Base-by-base conservation (phyloP, 2,113 vertebrate species). In the Desmodus rotundus region DNA sequence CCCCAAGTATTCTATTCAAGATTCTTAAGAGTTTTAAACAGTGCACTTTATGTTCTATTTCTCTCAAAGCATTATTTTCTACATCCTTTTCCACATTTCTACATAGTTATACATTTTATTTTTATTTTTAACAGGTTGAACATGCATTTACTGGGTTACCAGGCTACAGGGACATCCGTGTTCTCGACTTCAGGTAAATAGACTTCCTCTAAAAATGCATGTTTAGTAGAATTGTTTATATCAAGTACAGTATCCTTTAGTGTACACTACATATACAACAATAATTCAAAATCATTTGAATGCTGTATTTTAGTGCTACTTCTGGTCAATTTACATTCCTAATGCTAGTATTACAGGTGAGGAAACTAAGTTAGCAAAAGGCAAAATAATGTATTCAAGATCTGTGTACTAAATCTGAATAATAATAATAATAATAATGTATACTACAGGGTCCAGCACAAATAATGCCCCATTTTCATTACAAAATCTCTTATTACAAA, bases 131-230 rank as follows among this genome's bases (percentile, higher is more conserved):
- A 96, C 97, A 99, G 99, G 99, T 99, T 61, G 98, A 99, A 97
- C 98, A 98, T 3, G 98, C 99, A 89, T 99, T 99, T 98, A 96
- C 98, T 97, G 98, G 97, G 50, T 98, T 99, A 54, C 99, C 99
- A 86, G 99, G 99, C 94, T 99, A 99, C 94, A 99, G 99, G 96
- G 98, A 93, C 84, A 98, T 99, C 47, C 98, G 96, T 67, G 97
- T 99, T 58, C 96, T 99, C 94, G 98, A 99, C 96, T 99, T 99
- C 98, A 99, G 99, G 99, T 99, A 98, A 98, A 98, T 97, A 65
- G 31, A 96, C 63, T 58, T 80, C 15, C 13, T 84, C 22, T 65
- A 87, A 80, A 83, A 87, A 72, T 73, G 6, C n/a, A 14, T 38
- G 28, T 19, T 47, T 17, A 22, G 5, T 72, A 58, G 45, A 11